These are phyloP conservation scores for Neomicropteryx cornuta DNA, from an alignment of 1,140 invertebrate genomes.

Conservation along the genomic window DNA sequence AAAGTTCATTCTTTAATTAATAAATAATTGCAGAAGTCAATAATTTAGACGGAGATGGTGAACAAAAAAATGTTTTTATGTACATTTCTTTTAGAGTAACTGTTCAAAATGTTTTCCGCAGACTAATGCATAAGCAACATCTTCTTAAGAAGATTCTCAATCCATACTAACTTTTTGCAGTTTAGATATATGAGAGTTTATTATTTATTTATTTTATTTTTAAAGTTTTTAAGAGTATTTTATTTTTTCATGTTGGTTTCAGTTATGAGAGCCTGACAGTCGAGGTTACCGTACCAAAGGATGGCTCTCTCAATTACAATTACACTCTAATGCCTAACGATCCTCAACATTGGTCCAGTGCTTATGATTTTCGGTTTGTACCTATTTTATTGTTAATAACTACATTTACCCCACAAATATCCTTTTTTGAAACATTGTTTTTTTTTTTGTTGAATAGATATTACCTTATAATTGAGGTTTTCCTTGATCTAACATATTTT, in stretches of 20 bases:
- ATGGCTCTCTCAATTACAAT: constrained; percentile 55
- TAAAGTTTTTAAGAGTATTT: no score
- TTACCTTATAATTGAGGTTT: constrained; percentile 6
- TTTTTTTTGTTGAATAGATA: constrained; percentile 6
- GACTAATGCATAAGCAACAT: no score
- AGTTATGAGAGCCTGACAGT: constrained; percentile 55
- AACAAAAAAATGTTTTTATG: no score
- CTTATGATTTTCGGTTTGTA: constrained; percentile 57
- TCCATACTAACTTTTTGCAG: no score
- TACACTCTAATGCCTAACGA: constrained; percentile 70
- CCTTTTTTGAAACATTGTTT: neutral
- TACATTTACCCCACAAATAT: neutral
- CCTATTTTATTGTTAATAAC: neutral
- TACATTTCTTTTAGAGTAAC: no score
- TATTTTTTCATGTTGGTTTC: constrained; percentile 18
- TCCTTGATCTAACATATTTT: constrained; percentile 9
- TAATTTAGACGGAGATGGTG: no score
- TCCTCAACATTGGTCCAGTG: constrained; percentile 64
- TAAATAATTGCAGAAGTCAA: no score
- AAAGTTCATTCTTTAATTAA: no score
- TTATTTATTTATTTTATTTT: no score
- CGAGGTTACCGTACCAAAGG: constrained; percentile 48
- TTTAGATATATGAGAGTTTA: no score
- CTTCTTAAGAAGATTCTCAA: no score
- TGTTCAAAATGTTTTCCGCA: no score